Percentiles rank a stretch among this genome's conserved stretches.
Conservation (phyloP, 2,113 vertebrate species). For the Pyxicephalus adspersus region DNA sequence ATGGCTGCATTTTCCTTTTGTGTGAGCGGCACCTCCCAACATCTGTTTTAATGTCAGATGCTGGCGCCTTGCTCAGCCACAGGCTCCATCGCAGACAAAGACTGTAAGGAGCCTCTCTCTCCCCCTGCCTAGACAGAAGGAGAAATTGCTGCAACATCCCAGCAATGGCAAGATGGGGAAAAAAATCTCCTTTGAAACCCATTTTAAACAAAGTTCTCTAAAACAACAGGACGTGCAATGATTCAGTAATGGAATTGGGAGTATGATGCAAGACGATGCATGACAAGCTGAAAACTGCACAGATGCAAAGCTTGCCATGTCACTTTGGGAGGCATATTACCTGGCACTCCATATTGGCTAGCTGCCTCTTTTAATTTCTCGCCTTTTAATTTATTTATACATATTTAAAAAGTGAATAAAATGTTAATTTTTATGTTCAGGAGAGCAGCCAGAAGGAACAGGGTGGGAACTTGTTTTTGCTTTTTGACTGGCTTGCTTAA, state of each 20-base stretch:
- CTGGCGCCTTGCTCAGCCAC: conserved; percentile 82
- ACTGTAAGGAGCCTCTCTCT: conserved; percentile 68
- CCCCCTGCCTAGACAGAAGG: conserved; percentile 11
- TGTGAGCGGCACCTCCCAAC: conserved; percentile 81
- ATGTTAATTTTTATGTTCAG: not conserved
- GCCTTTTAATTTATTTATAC: conserved; percentile 21
- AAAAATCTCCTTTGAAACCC: not conserved
- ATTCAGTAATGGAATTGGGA: not conserved
- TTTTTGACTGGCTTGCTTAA: not conserved
- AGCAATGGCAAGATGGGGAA: not conserved
- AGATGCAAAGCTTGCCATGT: not conserved
- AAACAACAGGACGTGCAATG: conserved; percentile 6
- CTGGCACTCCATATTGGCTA: conserved; percentile 6
- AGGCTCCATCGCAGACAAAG: conserved; percentile 76
- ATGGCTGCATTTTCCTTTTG: conserved; percentile 77
- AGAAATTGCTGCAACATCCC: conserved; percentile 40
- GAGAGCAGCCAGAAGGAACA: conserved; percentile 15
- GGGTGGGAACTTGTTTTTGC: conserved; percentile 12
- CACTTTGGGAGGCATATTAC: conserved; percentile 18
- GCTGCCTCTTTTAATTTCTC: not conserved
- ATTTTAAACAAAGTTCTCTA: conserved; percentile 9
- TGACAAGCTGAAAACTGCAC: not conserved
- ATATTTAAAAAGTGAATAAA: conserved; percentile 18
- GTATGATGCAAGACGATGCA: not conserved
- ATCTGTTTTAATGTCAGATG: conserved; percentile 80